A percentile compares a stretch with the other conserved stretches of the same genome.
Conservation (phyloP, 2,113 vertebrate genomes). For the Cygnus buccinator region DNA sequence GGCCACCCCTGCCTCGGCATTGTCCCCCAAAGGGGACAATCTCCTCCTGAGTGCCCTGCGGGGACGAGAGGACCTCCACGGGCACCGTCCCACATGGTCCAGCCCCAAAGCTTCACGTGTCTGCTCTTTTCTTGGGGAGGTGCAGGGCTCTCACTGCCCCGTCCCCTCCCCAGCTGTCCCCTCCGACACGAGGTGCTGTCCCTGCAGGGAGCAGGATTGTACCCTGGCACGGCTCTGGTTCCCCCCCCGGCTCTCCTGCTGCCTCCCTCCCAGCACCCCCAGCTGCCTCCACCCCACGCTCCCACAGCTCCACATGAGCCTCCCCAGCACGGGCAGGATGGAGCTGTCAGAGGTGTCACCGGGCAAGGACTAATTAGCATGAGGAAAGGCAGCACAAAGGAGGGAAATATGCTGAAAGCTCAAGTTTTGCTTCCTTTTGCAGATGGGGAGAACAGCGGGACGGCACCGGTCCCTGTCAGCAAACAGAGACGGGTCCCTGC, state of each 20-base stretch:
- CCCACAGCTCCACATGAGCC: neutral
- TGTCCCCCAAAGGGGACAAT: neutral
- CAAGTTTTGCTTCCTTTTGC: neutral
- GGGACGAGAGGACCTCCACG: neutral
- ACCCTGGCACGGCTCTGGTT: too few relatives aligned
- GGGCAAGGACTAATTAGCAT: neutral
- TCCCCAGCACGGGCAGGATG: neutral
- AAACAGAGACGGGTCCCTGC: too few relatives aligned
- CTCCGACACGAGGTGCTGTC: too few relatives aligned
- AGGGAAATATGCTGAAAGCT: neutral
- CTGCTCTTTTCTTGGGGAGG: too few relatives aligned
- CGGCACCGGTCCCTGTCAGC: neutral
- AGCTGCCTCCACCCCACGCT: neutral
- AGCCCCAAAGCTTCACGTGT: too few relatives aligned
- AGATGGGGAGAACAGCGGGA: neutral
- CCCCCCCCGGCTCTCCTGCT: too few relatives aligned
- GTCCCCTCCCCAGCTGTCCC: too few relatives aligned
- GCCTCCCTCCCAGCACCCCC: neutral
- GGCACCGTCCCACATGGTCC: too few relatives aligned
- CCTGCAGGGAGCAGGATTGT: too few relatives aligned
- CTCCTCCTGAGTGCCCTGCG: too few relatives aligned
- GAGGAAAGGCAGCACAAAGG: neutral
- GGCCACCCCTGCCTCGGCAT: neutral
- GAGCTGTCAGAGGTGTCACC: neutral
- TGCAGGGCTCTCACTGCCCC: too few relatives aligned